Conservation (phyloP, 1,140 invertebrate genomes). For the Neocloeon triangulifer region DNA sequence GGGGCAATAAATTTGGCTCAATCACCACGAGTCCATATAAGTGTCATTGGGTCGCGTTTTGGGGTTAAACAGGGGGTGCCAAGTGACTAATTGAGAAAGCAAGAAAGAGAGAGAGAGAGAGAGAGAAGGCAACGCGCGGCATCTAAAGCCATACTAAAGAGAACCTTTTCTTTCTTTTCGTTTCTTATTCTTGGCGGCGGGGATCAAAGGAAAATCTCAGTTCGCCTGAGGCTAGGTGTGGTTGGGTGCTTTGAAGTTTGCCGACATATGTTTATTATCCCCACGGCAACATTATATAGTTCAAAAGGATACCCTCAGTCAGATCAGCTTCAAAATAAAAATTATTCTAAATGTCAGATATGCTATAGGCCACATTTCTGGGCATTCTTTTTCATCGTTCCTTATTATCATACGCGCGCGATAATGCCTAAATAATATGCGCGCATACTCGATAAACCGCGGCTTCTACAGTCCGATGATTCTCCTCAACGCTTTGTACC, state of each 20-base stretch:
- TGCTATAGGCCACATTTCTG: no score
- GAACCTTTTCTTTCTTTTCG: no score
- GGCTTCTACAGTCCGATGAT: no score
- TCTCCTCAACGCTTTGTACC: no score
- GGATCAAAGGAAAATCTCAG: constrained; percentile 6
- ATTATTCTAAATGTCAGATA: no score
- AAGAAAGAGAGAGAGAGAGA: constrained; percentile 3
- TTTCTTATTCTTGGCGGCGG: no score
- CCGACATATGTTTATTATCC: background rate
- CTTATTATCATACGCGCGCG: no score
- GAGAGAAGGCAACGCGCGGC: constrained; percentile 4
- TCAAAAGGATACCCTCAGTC: no score
- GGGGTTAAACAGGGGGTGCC: constrained; percentile 6
- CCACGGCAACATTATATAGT: background rate
- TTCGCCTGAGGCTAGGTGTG: constrained; percentile 1
- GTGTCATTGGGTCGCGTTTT: constrained; percentile 7
- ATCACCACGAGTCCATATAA: constrained; percentile 8
- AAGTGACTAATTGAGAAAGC: constrained; percentile 6
- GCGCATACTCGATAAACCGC: no score
- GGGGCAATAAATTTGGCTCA: constrained; percentile 13
- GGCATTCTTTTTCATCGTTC: no score
- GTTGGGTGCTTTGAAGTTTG: background rate
- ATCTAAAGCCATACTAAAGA: constrained; percentile 10
- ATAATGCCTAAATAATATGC: no score
- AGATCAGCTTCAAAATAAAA: no score